A percentile compares a stretch with the other conserved stretches of the same genome.
Conservation (phyloP, 2,797 vertebrate species). For the Falco naumanni region DNA sequence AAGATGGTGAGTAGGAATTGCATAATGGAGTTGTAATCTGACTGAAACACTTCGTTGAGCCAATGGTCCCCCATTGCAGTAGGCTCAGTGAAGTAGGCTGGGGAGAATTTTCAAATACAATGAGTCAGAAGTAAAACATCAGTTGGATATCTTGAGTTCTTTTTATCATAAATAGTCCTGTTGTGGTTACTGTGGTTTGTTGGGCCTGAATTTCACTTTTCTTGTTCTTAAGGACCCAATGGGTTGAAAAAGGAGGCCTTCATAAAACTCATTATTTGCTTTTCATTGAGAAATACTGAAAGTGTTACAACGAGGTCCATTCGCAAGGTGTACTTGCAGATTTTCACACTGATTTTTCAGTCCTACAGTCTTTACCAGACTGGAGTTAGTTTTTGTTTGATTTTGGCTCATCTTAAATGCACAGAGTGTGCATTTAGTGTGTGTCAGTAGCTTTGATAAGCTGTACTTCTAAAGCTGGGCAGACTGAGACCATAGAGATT, state of each 20-base stretch:
- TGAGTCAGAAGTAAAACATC: background rate
- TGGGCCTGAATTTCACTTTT: background rate
- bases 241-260: background rate
- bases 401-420: background rate
- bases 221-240: background rate
- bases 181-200: background rate
- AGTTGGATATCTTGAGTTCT: background rate
- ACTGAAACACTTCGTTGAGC: background rate
- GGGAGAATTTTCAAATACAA: background rate
- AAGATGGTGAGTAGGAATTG: constrained; percentile 89
- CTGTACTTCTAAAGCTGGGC: background rate
- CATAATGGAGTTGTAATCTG: background rate
- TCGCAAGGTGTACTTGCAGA: background rate
- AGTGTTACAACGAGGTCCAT: background rate
- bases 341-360: background rate
- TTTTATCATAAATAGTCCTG: background rate
- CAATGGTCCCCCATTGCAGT: background rate
- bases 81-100: background rate
- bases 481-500: background rate
- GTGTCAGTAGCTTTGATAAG: background rate
- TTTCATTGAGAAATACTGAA: background rate
- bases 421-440: background rate
- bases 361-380: background rate
- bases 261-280: background rate
- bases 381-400: background rate